Evolutionary conservation across 2,113 vertebrate genomes (phyloP), one percentile per base, ranked within the genome.

Genomic region (Seriola quinqueradiata): DNA sequence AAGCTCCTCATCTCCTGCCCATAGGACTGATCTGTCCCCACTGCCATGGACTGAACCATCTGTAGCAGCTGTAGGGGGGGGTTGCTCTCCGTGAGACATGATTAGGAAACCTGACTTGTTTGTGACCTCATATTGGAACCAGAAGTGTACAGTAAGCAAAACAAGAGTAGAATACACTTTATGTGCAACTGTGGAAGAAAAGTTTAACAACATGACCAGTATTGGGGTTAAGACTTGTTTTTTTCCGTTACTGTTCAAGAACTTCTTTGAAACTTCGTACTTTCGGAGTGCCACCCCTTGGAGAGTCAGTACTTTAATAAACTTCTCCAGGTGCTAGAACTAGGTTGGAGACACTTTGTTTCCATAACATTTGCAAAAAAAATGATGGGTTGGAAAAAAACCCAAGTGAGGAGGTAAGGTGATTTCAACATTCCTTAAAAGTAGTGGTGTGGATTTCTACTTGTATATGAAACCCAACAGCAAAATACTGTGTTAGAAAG

Each of bases 1-100:
- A 77, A 84, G 61, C 66, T 38, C 19, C 55, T 81, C 79, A 23
- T 84, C 65, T 75, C 61, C 48, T 78, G 66, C 75, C 84, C 75
- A 85, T 25, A 50, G 77, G 81, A 76, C 83, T 81, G 23, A 85
- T 34, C 71, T 76, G 84, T 76, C 54, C 73, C 68, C 44, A 50
- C 81, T 79, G 58, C 21, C 42, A 12, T 10, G 34, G 70, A 76
- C 72, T 72, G 48, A 76, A 76, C 21, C 72, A 68, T 58, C 21
- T 12, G 44, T 69, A 65, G 25, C 72, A 81, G 82, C 75, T 85
- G 68, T 21, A 11, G 17, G 46, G 44, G 44, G 64, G 2, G 2
- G 28, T 36, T 34, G 44, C 21, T 40, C 23, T 2, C 36, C 50
- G 55, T 54, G n/a, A 58, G 23, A 63, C 65, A 12, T 60, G 64